Conservation (phyloP, 2,797 vertebrate genomes). For the Mastacembelus armatus region DNA sequence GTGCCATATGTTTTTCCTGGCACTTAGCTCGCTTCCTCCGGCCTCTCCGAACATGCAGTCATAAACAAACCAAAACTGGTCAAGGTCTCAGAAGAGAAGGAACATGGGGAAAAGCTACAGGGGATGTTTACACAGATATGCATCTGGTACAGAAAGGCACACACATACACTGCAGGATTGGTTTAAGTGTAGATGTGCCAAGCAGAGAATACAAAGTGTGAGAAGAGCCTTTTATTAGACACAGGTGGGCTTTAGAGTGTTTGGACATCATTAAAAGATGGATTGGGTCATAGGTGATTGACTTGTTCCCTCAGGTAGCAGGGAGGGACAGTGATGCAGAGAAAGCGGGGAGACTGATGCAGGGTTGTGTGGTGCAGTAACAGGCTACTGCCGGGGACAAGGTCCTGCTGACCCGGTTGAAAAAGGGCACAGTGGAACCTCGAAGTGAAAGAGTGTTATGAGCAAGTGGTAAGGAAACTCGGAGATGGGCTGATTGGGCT, state of each 20-base stretch:
- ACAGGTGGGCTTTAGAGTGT: conserved; percentile 75
- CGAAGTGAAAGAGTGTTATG: conserved; percentile 34
- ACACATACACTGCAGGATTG: conserved; percentile 28
- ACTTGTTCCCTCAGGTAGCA: conserved; percentile 65
- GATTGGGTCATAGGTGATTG: conserved; percentile 76
- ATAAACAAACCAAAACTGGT: conserved; percentile 81
- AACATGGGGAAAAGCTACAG: conserved; percentile 60
- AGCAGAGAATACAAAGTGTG: conserved; percentile 48
- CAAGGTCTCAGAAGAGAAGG: conserved; percentile 77
- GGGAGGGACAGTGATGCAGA: conserved; percentile 60
- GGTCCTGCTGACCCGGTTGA: conserved; percentile 58
- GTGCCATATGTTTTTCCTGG: conserved; percentile 85
- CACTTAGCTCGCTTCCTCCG: conserved; percentile 64
- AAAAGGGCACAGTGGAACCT: conserved; percentile 52
- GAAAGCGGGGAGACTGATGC: conserved; percentile 55
- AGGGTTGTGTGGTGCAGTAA: conserved; percentile 48
- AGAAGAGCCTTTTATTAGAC: conserved; percentile 48
- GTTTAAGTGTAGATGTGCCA: conserved; percentile 26
- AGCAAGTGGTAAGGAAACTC: conserved; percentile 29
- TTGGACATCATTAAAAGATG: conserved; percentile 78
- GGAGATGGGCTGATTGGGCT: conserved; percentile 58
- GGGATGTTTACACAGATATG: conserved; percentile 46
- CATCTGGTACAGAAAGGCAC: conserved; percentile 51
- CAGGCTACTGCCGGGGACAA: conserved; percentile 41
- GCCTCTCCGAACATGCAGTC: conserved; percentile 77